These are phyloP conservation scores for Mirza zaza DNA, from an alignment of 2,113 vertebrate species.

Conservation along the genomic window DNA sequence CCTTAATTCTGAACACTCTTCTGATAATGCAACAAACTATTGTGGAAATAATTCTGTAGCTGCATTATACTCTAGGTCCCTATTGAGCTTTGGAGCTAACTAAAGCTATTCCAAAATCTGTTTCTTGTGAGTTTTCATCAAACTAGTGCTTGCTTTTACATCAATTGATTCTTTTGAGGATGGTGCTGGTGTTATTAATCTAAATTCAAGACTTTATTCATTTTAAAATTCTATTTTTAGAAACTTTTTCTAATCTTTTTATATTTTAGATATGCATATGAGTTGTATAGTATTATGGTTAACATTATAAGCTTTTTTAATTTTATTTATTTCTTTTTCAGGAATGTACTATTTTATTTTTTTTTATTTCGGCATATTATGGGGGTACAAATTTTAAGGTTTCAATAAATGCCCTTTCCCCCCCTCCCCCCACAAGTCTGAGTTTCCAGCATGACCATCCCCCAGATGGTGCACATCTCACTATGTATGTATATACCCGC, in stretches of 20 bases:
- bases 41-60: neutral
- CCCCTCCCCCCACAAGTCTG: too few species aligned
- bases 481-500: too few species aligned
- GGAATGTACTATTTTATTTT: too few species aligned
- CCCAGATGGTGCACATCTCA: too few species aligned
- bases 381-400: too few species aligned
- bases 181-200: neutral
- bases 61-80: neutral
- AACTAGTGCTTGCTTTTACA: neutral
- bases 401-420: too few species aligned
- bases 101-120: neutral
- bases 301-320: neutral
- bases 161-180: neutral
- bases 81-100: neutral
- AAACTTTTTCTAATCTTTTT: neutral
- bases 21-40: neutral
- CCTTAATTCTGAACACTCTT: neutral
- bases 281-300: neutral
- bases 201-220: slow-evolving; percentile 8
- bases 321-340: too few species aligned
- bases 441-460: too few species aligned
- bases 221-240: neutral
- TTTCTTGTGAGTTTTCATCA: neutral
- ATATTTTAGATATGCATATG: neutral
- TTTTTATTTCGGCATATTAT: too few species aligned